phyloP scores from a whole-genome alignment of 2,888 invertebrate genomes.

The Lycia hirtaria region DNA sequence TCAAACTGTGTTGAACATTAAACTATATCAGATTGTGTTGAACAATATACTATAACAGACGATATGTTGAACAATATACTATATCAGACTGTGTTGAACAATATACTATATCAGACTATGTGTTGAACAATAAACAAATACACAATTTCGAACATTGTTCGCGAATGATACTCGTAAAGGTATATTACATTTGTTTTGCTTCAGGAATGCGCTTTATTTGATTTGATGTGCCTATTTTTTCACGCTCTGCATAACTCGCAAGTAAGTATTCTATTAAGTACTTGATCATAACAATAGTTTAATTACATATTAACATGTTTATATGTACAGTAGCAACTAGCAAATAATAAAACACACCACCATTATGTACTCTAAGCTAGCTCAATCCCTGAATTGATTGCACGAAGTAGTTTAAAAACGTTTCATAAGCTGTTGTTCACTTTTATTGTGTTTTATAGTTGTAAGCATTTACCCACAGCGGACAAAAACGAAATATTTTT shows the following conservation, averaged over 20 bases:
- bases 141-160: background rate
- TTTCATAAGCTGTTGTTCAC: background rate
- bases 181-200: conserved; percentile 44
- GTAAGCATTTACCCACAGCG: too few species aligned
- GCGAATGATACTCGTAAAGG: conserved; percentile 16
- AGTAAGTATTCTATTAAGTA: conserved; percentile 34
- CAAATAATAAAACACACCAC: background rate
- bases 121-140: background rate
- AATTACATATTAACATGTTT: background rate
- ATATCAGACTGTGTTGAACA: too few species aligned
- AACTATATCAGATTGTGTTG: too few species aligned
- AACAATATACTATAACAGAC: too few species aligned
- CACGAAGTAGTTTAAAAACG: background rate
- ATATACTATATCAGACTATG: too few species aligned
- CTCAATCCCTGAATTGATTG: background rate
- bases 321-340: background rate
- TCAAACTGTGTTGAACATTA: too few species aligned
- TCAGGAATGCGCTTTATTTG: conserved; percentile 51
- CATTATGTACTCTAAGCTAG: background rate
- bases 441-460: background rate
- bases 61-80: too few species aligned
- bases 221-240: conserved; percentile 31
- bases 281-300: too few species aligned
- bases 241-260: conserved; percentile 35
- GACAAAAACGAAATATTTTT: too few species aligned